Percentiles rank a stretch among this genome's conserved stretches.
Evolutionary conservation across 1,140 invertebrate species (phyloP).

Genomic region (Trachymyrmex septentrionalis): DNA sequence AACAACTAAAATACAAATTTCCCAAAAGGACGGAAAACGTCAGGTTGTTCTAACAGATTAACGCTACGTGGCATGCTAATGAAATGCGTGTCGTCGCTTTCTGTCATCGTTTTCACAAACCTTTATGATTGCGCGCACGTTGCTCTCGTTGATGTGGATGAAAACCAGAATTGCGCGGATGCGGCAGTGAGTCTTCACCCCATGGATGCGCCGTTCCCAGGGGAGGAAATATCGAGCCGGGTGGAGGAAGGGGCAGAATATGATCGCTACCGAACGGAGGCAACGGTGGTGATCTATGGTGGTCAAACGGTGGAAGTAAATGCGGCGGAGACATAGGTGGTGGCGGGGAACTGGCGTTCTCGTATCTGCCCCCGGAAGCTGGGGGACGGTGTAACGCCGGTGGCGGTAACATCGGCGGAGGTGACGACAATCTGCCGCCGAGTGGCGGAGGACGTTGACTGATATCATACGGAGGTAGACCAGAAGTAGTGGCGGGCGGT

Average conservation of each 20-base stretch:
- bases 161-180: constrained; percentile 79
- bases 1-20: constrained; percentile 32
- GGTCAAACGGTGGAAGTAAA: constrained; percentile 73
- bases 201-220: constrained; percentile 77
- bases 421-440: constrained; percentile 89
- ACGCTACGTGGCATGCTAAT: background rate
- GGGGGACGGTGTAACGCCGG: constrained; percentile 64
- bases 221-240: constrained; percentile 74
- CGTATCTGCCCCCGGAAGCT: constrained; percentile 73
- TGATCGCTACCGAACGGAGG: constrained; percentile 78
- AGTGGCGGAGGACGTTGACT: constrained; percentile 89
- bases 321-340: constrained; percentile 79
- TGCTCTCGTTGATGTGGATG: constrained; percentile 80
- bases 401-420: constrained; percentile 85
- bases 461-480: constrained; percentile 83
- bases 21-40: constrained; percentile 53
- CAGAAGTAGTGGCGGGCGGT: constrained; percentile 72
- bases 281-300: constrained; percentile 76
- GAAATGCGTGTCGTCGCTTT: constrained; percentile 13
- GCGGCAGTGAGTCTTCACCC: constrained; percentile 79
- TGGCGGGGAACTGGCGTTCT: constrained; percentile 77
- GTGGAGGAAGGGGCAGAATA: constrained; percentile 72
- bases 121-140: constrained; percentile 83
- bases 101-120: constrained; percentile 78
- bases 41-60: background rate